phyloP scores from a whole-genome alignment of 2,888 invertebrate species.

The Drosophila meridionalis region DNA sequence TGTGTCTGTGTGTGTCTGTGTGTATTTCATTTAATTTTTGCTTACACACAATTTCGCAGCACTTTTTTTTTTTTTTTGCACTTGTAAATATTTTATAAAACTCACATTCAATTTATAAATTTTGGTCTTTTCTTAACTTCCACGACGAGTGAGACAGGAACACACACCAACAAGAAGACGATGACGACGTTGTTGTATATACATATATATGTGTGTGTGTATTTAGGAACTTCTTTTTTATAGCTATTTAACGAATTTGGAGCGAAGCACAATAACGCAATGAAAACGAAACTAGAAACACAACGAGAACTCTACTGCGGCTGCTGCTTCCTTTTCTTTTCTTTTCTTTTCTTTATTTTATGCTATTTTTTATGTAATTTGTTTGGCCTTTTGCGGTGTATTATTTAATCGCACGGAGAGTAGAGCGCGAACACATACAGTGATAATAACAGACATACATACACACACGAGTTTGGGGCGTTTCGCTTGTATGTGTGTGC shows the following conservation, averaged over 20 bases:
- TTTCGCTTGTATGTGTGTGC: slow-evolving; percentile 34
- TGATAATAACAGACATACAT: slow-evolving; percentile 10
- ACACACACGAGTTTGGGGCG: slow-evolving; percentile 40
- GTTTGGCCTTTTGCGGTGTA: slow-evolving; percentile 77
- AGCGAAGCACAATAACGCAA: slow-evolving; percentile 40
- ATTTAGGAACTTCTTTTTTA: slow-evolving; percentile 59
- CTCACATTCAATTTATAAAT: slow-evolving; percentile 21
- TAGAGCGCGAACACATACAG: slow-evolving; percentile 35
- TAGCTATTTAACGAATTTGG: slow-evolving; percentile 40
- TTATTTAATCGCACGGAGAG: slow-evolving; percentile 74
- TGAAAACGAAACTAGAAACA: slow-evolving; percentile 55
- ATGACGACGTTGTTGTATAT: slow-evolving; percentile 48
- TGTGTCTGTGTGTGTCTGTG: background rate
- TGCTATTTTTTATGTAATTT: slow-evolving; percentile 69
- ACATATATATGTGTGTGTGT: slow-evolving; percentile 42
- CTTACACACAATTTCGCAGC: slow-evolving; percentile 25
- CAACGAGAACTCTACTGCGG: slow-evolving; percentile 39
- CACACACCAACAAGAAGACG: slow-evolving; percentile 27
- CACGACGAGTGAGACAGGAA: slow-evolving; percentile 47
- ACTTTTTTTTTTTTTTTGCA: slow-evolving; percentile 9
- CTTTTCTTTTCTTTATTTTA: slow-evolving; percentile 20
- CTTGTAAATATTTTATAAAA: slow-evolving; percentile 28
- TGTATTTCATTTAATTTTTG: slow-evolving; percentile 42
- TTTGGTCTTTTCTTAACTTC: slow-evolving; percentile 43
- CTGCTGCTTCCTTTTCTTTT: slow-evolving; percentile 21